A percentile compares a stretch with the other conserved stretches of the same genome.
Conservation (phyloP, 2,888 invertebrate species). For the Cremastobaeus sp. region DNA sequence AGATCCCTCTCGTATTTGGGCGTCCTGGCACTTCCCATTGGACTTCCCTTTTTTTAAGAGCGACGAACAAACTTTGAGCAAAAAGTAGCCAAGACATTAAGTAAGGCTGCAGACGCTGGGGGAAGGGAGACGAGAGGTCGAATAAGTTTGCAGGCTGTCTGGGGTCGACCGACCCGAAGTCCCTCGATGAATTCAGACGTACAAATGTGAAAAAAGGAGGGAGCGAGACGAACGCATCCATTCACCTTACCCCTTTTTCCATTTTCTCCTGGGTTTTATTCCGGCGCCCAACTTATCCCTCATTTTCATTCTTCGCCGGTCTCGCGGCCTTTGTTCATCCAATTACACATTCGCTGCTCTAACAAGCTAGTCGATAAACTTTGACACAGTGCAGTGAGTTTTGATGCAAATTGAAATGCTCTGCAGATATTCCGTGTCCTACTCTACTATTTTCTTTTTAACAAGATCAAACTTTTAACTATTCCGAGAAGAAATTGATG, state of each 20-base stretch:
- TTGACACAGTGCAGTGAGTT: conserved; percentile 36
- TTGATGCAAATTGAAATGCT: conserved; percentile 21
- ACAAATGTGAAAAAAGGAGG: conserved; percentile 36
- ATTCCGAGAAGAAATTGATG: no score
- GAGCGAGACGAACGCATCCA: conserved; percentile 11
- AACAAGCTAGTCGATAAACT: conserved; percentile 36
- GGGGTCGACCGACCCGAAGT: conserved; percentile 52
- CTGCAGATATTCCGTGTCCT: neutral
- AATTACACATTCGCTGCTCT: conserved; percentile 48
- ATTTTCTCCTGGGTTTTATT: conserved; percentile 29
- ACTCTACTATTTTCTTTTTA: neutral
- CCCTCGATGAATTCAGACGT: conserved; percentile 48
- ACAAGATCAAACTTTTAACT: no score
- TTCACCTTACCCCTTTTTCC: conserved; percentile 41
- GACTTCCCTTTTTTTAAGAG: conserved; percentile 8
- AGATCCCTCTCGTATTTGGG: conserved; percentile 17
- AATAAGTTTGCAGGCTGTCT: conserved; percentile 39
- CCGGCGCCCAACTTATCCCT: conserved; percentile 36
- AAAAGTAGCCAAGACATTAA: conserved; percentile 53
- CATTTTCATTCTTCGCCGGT: conserved; percentile 35
- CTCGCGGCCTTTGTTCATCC: conserved; percentile 36
- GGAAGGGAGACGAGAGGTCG: conserved; percentile 13
- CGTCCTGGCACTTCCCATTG: neutral
- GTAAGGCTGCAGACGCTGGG: conserved; percentile 36
- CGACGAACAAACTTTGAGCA: conserved; percentile 46